Percentiles rank a stretch among this genome's conserved stretches.
Conservation (phyloP, 2,797 vertebrate genomes). For the Sebastes oblongus region DNA sequence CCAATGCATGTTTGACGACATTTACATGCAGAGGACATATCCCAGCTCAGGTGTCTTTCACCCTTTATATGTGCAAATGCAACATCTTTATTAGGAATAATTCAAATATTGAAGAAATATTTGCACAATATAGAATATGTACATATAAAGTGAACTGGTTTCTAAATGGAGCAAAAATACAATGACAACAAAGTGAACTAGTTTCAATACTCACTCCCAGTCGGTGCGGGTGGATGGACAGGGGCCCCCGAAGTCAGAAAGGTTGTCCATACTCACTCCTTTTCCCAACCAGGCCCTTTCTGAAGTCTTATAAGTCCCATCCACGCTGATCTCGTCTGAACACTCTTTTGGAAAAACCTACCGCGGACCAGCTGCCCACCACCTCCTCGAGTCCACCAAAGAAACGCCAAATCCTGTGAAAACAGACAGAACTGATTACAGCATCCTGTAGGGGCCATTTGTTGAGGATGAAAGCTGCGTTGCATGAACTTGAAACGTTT, state of each 20-base stretch:
- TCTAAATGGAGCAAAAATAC: neutral
- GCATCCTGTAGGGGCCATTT: neutral
- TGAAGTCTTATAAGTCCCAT: conserved; percentile 79
- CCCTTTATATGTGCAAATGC: no score
- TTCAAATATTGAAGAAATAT: no score
- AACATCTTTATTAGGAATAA: no score
- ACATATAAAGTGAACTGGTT: neutral
- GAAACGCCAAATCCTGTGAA: conserved; percentile 68
- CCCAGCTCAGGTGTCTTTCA: no score
- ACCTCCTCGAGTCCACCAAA: conserved; percentile 33
- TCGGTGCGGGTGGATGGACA: conserved; percentile 81
- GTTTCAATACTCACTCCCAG: conserved; percentile 84
- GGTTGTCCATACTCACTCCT: conserved; percentile 87
- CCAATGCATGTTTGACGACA: no score
- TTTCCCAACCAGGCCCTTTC: conserved; percentile 80
- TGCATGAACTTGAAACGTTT: neutral
- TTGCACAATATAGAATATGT: neutral
- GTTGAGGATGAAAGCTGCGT: neutral
- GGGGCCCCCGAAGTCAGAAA: conserved; percentile 81
- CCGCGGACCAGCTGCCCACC: conserved; percentile 28
- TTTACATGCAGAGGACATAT: no score
- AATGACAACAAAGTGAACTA: neutral
- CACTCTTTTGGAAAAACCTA: conserved; percentile 49
- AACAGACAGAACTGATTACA: conserved; percentile 21
- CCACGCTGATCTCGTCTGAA: conserved; percentile 60